Conservation (phyloP, 64 coral and sea anemone species). For the Montipora sp. region DNA sequence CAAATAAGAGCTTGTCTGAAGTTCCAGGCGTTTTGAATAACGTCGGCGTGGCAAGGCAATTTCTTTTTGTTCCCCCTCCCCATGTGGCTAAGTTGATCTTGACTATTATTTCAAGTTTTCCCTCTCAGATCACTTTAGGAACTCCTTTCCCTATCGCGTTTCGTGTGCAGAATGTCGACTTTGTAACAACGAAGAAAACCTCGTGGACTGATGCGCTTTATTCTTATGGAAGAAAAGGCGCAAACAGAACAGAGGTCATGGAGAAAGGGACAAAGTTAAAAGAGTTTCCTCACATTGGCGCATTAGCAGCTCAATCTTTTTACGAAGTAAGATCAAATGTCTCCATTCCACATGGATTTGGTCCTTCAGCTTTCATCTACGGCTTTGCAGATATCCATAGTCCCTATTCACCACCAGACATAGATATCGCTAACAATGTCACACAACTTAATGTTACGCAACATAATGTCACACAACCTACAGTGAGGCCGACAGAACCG, state of each 20-base stretch:
- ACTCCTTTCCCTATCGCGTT: slow-evolving; percentile 57
- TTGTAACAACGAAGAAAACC: slow-evolving; percentile 36
- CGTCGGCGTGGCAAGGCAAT: slow-evolving; percentile 25
- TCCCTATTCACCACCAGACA: not conserved
- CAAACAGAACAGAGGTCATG: slow-evolving; percentile 47
- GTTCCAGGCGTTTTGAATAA: slow-evolving; percentile 44
- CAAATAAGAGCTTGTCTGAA: slow-evolving; percentile 32
- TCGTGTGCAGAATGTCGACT: slow-evolving; percentile 64
- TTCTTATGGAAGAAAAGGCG: slow-evolving; percentile 41
- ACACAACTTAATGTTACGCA: too few species aligned
- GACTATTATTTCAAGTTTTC: slow-evolving; percentile 47
- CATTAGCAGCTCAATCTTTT: slow-evolving; percentile 34
- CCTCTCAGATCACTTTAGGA: slow-evolving; percentile 42
- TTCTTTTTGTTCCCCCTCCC: slow-evolving; percentile 15
- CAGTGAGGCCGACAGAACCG: slow-evolving; percentile 26
- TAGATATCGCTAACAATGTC: not conserved
- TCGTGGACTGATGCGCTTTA: slow-evolving; percentile 83
- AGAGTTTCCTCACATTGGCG: slow-evolving; percentile 52
- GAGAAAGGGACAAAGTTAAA: slow-evolving; percentile 47
- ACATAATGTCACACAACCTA: not conserved
- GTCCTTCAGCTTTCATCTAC: slow-evolving; percentile 56
- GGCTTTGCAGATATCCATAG: slow-evolving; percentile 69
- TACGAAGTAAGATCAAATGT: slow-evolving; percentile 53
- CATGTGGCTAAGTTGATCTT: slow-evolving; percentile 18
- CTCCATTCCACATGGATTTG: slow-evolving; percentile 52